Percentiles rank a stretch among this genome's conserved stretches.
Evolutionary conservation across 1,140 invertebrate genomes (phyloP).

Genomic region (Anthonomus grandis): DNA sequence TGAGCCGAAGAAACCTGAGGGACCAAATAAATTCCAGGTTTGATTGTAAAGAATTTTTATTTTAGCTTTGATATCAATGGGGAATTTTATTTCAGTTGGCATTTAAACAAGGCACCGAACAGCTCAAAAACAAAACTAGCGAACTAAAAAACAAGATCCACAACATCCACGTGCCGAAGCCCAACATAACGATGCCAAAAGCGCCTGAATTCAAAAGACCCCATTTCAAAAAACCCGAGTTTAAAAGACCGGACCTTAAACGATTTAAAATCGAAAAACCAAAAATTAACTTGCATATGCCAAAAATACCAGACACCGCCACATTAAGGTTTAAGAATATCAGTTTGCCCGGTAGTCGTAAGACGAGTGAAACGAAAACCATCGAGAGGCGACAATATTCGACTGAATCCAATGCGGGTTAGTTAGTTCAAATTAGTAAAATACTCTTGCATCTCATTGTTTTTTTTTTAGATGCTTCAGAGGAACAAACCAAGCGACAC

Average conservation of each 20-base stretch:
- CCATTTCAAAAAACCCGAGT: conserved; percentile 51
- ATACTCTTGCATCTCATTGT: not conserved
- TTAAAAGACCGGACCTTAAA: conserved; percentile 53
- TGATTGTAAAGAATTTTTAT: no score
- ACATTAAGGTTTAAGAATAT: conserved; percentile 54
- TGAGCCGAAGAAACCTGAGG: conserved; percentile 18
- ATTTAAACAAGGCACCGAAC: conserved; percentile 58
- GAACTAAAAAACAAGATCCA: conserved; percentile 49
- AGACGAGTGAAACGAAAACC: conserved; percentile 26
- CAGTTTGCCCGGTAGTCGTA: conserved; percentile 34
- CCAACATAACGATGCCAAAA: conserved; percentile 45
- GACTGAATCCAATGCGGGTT: conserved; percentile 50
- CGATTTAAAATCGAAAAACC: conserved; percentile 46
- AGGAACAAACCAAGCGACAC: conserved; percentile 44
- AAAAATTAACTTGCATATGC: conserved; percentile 57
- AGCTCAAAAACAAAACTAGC: conserved; percentile 52
- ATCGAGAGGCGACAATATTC: conserved; percentile 48
- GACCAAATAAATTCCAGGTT: conserved; percentile 28
- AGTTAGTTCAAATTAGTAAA: conserved; percentile 3
- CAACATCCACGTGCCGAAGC: conserved; percentile 54
- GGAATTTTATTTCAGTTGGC: conserved; percentile 33
- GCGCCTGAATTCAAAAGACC: conserved; percentile 41
- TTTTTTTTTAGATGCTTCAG: conserved; percentile 12
- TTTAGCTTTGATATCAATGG: no score
- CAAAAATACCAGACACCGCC: conserved; percentile 60